Percentiles rank a stretch among this genome's conserved stretches.
These are phyloP conservation scores for Xyliphius kryptos DNA, from an alignment of 2,113 vertebrate genomes.

Conservation along the genomic window DNA sequence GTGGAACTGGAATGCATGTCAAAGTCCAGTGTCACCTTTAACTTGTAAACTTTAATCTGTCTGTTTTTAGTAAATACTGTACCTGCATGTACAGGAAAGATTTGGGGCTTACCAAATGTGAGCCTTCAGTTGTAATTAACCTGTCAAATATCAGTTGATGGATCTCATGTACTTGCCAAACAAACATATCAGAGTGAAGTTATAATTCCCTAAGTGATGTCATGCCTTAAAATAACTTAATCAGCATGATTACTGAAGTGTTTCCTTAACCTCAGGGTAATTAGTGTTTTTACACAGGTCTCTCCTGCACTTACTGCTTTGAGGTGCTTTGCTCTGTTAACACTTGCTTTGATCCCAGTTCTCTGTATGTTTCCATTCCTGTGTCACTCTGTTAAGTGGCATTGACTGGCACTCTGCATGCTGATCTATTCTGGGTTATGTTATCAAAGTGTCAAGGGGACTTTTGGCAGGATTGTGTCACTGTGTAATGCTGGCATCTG, in stretches of 20 bases:
- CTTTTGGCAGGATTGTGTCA: conserved; percentile 23
- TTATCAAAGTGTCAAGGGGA: conserved; percentile 12
- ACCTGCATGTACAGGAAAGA: no score
- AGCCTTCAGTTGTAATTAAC: no score
- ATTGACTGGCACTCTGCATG: conserved; percentile 3
- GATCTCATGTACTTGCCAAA: no score
- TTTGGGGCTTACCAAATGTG: no score
- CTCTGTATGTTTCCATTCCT: conserved; percentile 18
- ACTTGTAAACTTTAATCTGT: no score
- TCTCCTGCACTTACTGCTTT: not conserved
- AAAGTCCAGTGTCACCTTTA: no score
- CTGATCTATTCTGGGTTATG: conserved; percentile 15
- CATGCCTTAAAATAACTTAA: not conserved
- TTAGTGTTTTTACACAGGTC: conserved; percentile 9
- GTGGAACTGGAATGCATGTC: no score
- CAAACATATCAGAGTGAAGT: no score
- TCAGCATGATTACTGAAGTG: conserved; percentile 11
- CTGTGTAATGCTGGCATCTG: not conserved
- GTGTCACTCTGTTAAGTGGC: conserved; percentile 6
- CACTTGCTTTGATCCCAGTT: conserved; percentile 3
- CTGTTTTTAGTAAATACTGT: no score
- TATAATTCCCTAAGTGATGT: no score
- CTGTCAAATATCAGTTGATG: no score
- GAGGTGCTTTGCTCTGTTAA: conserved; percentile 2
- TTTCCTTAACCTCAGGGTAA: conserved; percentile 20